phyloP scores from a whole-genome alignment of 2,888 invertebrate species.

The Lamellibrachia columna region DNA sequence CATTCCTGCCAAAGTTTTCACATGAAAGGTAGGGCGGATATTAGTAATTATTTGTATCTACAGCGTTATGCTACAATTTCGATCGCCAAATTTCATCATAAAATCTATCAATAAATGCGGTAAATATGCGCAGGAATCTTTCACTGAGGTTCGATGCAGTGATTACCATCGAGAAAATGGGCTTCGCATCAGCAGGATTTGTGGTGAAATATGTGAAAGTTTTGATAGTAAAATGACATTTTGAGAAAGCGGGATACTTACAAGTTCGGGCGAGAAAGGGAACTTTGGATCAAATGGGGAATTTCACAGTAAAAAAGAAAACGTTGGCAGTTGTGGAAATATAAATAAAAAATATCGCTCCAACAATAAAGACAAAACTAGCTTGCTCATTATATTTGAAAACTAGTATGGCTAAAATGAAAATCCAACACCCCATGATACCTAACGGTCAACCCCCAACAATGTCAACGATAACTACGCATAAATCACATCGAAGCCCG shows the following conservation, averaged over 20 bases:
- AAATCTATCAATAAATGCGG: too few species aligned
- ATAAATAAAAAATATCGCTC: not conserved
- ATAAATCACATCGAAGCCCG: slow-evolving; percentile 1
- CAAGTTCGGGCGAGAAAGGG: not conserved
- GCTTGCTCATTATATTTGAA: not conserved
- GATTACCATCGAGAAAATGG: too few species aligned
- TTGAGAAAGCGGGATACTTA: not conserved
- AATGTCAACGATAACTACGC: not conserved
- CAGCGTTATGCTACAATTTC: too few species aligned
- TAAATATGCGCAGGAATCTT: too few species aligned
- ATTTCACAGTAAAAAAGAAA: not conserved
- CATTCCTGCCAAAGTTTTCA: too few species aligned
- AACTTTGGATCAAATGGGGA: not conserved
- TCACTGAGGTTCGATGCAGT: too few species aligned
- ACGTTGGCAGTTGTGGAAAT: not conserved
- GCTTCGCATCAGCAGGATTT: too few species aligned
- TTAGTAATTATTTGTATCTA: too few species aligned
- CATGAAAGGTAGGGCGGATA: too few species aligned
- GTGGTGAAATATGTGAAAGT: not conserved
- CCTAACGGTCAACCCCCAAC: not conserved
- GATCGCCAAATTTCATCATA: too few species aligned
- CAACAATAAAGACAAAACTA: not conserved
- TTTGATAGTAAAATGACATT: not conserved
- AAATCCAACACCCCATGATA: not conserved
- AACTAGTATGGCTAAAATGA: not conserved